Evolutionary conservation across 2,888 invertebrate genomes (phyloP).

Genomic region (Alviniconcha strummeri): DNA sequence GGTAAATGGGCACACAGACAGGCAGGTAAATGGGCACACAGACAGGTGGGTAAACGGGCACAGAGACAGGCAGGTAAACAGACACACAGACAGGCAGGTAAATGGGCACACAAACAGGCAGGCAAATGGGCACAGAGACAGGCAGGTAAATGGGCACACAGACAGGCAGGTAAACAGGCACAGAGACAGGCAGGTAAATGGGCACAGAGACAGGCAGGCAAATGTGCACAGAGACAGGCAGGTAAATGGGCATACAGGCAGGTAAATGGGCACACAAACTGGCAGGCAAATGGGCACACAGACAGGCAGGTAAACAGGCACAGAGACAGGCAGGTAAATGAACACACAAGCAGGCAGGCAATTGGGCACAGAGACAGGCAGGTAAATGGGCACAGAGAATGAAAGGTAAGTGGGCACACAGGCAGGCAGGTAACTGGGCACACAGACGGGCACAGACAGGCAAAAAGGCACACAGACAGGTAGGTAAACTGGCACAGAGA

Average conservation of each 20-base stretch:
- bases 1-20: background rate
- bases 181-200: background rate
- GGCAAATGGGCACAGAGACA: background rate
- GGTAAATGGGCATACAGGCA: background rate
- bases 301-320: too few relatives aligned
- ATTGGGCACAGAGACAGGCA: too few relatives aligned
- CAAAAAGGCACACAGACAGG: too few relatives aligned
- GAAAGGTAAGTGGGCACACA: too few relatives aligned
- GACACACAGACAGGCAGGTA: background rate
- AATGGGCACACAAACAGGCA: background rate
- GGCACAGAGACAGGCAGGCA: background rate
- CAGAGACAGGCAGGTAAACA: background rate
- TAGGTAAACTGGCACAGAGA: too few relatives aligned
- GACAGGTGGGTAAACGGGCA: background rate
- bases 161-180: background rate
- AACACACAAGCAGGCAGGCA: too few relatives aligned
- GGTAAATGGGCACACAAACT: too few relatives aligned
- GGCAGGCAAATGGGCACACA: background rate
- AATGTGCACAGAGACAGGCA: background rate
- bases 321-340: too few relatives aligned
- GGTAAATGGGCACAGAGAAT: too few relatives aligned
- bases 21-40: background rate
- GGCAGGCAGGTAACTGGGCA: too few relatives aligned
- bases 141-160: background rate
- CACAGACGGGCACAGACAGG: too few relatives aligned